phyloP scores from a whole-genome alignment of 2,888 invertebrate species.

The Phrixothrix hirtus region DNA sequence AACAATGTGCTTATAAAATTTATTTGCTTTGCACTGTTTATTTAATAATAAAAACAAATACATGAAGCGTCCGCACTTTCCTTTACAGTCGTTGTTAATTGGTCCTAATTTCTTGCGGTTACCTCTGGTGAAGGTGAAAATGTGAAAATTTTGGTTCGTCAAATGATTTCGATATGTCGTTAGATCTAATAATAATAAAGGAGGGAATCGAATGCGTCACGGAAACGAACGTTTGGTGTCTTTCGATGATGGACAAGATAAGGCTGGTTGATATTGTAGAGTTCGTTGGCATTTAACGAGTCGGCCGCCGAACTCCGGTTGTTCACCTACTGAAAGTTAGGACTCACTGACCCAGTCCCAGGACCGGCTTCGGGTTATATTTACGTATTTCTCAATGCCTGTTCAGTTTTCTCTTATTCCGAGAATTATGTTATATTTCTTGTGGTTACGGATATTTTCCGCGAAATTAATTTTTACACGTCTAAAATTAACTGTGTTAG shows the following conservation, averaged over 20 bases:
- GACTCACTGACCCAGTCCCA: conserved; percentile 42
- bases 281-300: conserved; percentile 50
- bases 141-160: neutral
- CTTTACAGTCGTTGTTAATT: neutral
- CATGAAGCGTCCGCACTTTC: neutral
- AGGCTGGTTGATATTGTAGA: conserved; percentile 30
- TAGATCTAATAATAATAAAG: neutral
- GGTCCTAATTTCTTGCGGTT: neutral
- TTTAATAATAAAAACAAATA: neutral
- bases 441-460: too few relatives aligned
- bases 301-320: conserved; percentile 45
- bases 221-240: neutral
- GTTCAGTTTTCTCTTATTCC: too few relatives aligned
- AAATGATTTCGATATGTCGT: neutral
- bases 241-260: conserved; percentile 15
- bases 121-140: neutral
- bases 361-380: conserved; percentile 21
- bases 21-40: neutral
- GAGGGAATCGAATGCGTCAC: neutral
- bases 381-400: conserved; percentile 3
- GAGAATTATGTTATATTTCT: too few relatives aligned
- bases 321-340: conserved; percentile 54
- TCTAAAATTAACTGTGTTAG: conserved; percentile 6
- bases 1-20: neutral
- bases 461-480: conserved; percentile 2